Conservation (phyloP, 1,140 invertebrate species). For the Lepidostoma basale region DNA sequence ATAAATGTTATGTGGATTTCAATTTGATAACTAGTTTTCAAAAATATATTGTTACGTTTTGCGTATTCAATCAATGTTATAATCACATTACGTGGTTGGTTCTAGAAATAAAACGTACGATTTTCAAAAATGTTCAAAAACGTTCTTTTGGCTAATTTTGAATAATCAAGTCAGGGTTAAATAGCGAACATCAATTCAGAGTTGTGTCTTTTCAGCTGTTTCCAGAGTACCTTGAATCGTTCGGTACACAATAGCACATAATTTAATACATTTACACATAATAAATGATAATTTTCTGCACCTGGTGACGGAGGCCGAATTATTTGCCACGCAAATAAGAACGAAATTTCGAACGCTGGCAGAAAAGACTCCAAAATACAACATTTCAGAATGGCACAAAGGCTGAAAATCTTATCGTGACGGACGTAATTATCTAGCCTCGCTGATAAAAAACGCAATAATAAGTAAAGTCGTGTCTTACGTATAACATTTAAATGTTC, state of each 20-base stretch:
- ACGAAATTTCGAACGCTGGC: too few species aligned
- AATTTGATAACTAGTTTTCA: too few species aligned
- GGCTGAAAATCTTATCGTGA: not conserved
- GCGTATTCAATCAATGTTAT: too few species aligned
- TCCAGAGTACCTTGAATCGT: not conserved
- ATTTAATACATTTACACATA: conserved; percentile 14
- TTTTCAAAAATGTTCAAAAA: too few species aligned
- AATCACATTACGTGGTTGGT: too few species aligned
- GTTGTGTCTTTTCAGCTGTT: conserved; percentile 9
- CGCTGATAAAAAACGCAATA: not conserved
- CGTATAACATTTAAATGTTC: conserved; percentile 1
- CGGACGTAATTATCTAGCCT: not conserved
- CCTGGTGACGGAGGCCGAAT: not conserved
- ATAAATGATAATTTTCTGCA: not conserved
- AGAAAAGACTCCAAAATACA: too few species aligned
- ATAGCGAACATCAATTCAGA: too few species aligned
- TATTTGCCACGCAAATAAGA: conserved; percentile 12
- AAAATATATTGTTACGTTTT: too few species aligned
- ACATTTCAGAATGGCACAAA: not conserved
- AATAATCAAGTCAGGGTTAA: too few species aligned
- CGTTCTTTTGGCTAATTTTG: too few species aligned
- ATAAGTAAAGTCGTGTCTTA: not conserved
- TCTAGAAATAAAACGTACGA: too few species aligned
- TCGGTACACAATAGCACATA: not conserved
- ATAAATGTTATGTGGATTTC: too few species aligned